Conservation (phyloP, 1,140 invertebrate genomes). For the Drosophila albomicans region DNA sequence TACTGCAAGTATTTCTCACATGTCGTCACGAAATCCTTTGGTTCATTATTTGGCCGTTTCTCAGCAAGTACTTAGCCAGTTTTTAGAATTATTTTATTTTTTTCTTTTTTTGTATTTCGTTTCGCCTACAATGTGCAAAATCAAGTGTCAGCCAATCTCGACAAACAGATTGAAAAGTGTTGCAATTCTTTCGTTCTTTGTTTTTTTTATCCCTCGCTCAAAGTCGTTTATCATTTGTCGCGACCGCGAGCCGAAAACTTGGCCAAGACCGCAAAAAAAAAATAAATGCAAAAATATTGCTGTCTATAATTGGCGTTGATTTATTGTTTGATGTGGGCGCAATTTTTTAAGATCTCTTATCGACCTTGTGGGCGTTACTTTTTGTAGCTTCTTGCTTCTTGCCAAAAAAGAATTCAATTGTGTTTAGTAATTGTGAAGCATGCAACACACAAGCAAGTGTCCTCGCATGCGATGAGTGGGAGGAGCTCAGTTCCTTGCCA, state of each 20-base stretch:
- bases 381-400: slow-evolving; percentile 24
- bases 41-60: slow-evolving; percentile 62
- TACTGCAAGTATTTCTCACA: slow-evolving; percentile 35
- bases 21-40: slow-evolving; percentile 38
- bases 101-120: neutral
- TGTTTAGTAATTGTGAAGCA: slow-evolving; percentile 40
- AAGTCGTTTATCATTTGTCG: slow-evolving; percentile 61
- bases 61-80: slow-evolving; percentile 10
- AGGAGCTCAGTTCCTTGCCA: neutral
- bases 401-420: slow-evolving; percentile 75
- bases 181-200: slow-evolving; percentile 39
- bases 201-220: neutral
- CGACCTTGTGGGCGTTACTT: slow-evolving; percentile 34
- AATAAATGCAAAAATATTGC: slow-evolving; percentile 16
- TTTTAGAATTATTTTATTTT: slow-evolving; percentile 23
- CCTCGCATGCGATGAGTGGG: no score
- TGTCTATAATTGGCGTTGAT: slow-evolving; percentile 76
- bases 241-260: slow-evolving; percentile 35
- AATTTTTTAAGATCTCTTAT: slow-evolving; percentile 46
- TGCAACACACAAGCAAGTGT: slow-evolving; percentile 4
- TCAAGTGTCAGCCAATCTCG: slow-evolving; percentile 21
- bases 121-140: neutral
- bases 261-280: slow-evolving; percentile 21
- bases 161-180: slow-evolving; percentile 67
- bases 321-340: slow-evolving; percentile 69